Conservation (phyloP, 2,797 vertebrate genomes). For the Pipistrellus pipistrellus region DNA sequence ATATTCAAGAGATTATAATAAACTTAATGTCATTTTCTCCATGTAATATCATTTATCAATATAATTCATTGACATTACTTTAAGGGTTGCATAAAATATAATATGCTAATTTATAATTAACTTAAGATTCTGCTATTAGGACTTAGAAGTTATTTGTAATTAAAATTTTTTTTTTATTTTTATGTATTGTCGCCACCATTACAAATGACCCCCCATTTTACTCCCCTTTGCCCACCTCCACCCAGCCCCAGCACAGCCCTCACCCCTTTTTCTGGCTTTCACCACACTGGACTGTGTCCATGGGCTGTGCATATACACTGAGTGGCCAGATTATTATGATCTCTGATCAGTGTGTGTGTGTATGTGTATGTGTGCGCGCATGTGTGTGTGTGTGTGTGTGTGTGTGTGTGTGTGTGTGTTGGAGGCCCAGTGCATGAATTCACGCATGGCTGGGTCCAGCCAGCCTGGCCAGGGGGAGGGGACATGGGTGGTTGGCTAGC, state of each 20-base stretch:
- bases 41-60: neutral
- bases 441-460: too few relatives aligned
- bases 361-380: too few relatives aligned
- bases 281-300: neutral
- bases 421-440: too few relatives aligned
- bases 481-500: too few relatives aligned
- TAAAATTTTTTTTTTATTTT: neutral
- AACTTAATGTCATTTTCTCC: neutral
- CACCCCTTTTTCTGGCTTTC: neutral
- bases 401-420: too few relatives aligned
- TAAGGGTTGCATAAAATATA: neutral
- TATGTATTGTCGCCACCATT: neutral
- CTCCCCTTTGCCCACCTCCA: neutral
- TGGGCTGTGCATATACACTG: neutral
- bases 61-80: slow-evolving; percentile 20
- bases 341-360: too few relatives aligned
- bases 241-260: neutral
- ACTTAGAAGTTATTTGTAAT: neutral
- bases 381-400: too few relatives aligned
- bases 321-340: too few relatives aligned
- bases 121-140: neutral
- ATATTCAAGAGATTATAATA: neutral
- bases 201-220: neutral
- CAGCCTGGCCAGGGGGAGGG: too few relatives aligned
- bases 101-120: neutral